A percentile compares a stretch with the other conserved stretches of the same genome.
phyloP scores from a whole-genome alignment of 2,888 invertebrate species.

The Mythimna ferrago region DNA sequence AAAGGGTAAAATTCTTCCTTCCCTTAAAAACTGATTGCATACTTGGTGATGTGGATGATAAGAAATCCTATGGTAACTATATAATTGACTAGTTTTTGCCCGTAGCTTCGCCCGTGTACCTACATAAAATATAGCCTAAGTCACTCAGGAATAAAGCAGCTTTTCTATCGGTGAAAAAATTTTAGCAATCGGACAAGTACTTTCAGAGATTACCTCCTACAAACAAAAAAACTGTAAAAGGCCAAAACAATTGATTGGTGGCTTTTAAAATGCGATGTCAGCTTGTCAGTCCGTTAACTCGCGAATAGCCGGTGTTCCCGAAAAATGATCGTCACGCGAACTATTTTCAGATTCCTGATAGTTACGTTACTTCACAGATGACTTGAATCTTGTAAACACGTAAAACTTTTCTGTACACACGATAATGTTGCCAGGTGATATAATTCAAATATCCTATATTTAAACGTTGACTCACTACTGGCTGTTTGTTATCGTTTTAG shows the following conservation, averaged over 20 bases:
- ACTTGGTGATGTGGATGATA: neutral
- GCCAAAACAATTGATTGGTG: constrained; percentile 23
- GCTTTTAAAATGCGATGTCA: constrained; percentile 8
- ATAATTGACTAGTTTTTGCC: neutral
- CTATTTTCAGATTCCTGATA: constrained; percentile 38
- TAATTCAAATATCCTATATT: constrained; percentile 75
- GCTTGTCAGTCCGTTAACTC: constrained; percentile 19
- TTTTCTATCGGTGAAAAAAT: no score
- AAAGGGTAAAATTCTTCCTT: neutral
- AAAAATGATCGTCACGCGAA: constrained; percentile 10
- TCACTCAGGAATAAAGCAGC: no score
- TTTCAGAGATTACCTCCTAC: no score
- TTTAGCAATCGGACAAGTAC: no score
- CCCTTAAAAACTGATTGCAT: neutral
- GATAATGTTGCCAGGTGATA: constrained; percentile 79
- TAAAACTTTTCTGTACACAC: constrained; percentile 49
- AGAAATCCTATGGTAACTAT: constrained; percentile 1
- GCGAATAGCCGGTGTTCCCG: constrained; percentile 22
- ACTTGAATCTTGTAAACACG: constrained; percentile 42
- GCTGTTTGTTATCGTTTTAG: constrained; percentile 73
- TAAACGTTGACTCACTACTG: constrained; percentile 77
- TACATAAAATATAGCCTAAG: no score
- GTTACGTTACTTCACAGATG: constrained; percentile 25
- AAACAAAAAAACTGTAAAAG: neutral
- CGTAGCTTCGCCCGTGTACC: no score